Percentiles rank a stretch among this genome's conserved stretches.
Evolutionary conservation across 2,888 invertebrate genomes (phyloP).

Genomic region (Aspidiotus destructor): DNA sequence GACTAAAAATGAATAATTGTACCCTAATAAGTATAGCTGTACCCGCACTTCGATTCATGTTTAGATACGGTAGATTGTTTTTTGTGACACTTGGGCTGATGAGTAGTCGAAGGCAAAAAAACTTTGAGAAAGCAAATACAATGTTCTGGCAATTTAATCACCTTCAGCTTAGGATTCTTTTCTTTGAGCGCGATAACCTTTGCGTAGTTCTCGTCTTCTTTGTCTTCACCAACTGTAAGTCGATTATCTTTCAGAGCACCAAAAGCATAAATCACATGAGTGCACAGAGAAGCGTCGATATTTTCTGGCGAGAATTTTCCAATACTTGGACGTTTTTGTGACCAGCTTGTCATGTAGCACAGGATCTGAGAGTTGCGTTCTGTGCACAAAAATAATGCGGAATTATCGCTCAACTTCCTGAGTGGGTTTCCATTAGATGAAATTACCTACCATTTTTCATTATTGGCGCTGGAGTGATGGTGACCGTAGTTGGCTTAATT

Average conservation of each 20-base stretch:
- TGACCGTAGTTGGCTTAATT: slow-evolving; percentile 51
- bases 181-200: slow-evolving; percentile 75
- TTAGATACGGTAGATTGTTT: no score
- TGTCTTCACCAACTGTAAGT: slow-evolving; percentile 66
- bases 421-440: not conserved
- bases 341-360: slow-evolving; percentile 96
- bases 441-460: slow-evolving; percentile 56
- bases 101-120: no score
- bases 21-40: no score
- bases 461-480: slow-evolving; percentile 43
- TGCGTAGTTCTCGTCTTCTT: slow-evolving; percentile 68
- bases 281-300: slow-evolving; percentile 79
- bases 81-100: no score
- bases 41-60: no score
- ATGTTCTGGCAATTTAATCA: slow-evolving; percentile 39
- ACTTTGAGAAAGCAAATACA: no score
- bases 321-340: slow-evolving; percentile 76
- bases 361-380: slow-evolving; percentile 78
- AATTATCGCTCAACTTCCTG: not conserved
- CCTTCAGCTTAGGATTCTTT: slow-evolving; percentile 79
- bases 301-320: slow-evolving; percentile 84
- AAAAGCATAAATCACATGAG: slow-evolving; percentile 91
- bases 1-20: no score
- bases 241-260: slow-evolving; percentile 80
- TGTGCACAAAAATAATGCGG: slow-evolving; percentile 41